phyloP scores from a whole-genome alignment of 2,888 invertebrate species.

The Mesoligia furuncula region DNA sequence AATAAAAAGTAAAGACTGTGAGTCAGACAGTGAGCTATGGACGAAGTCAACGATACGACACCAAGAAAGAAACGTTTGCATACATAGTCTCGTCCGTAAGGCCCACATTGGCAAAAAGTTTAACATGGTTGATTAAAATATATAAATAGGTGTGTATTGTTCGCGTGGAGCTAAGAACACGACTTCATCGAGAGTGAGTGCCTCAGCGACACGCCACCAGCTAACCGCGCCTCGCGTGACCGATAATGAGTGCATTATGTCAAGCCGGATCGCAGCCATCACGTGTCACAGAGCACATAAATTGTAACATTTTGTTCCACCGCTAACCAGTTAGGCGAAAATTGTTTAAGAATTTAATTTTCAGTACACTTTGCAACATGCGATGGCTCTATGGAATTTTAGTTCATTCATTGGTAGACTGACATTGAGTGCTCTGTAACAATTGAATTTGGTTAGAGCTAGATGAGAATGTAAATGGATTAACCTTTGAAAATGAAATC shows the following conservation, averaged over 20 bases:
- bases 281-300: slow-evolving; percentile 44
- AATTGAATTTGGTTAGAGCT: slow-evolving; percentile 18
- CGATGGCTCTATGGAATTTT: slow-evolving; percentile 18
- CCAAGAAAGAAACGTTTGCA: not conserved
- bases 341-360: slow-evolving; percentile 37
- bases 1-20: slow-evolving; percentile 27
- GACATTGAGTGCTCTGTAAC: slow-evolving; percentile 6
- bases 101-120: slow-evolving; percentile 24
- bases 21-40: slow-evolving; percentile 36
- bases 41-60: slow-evolving; percentile 28
- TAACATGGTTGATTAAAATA: slow-evolving; percentile 36
- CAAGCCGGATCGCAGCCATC: slow-evolving; percentile 50
- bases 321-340: slow-evolving; percentile 25
- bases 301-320: slow-evolving; percentile 42
- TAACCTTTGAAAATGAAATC: not conserved
- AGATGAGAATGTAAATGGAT: slow-evolving; percentile 2
- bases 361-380: slow-evolving; percentile 26
- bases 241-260: slow-evolving; percentile 62
- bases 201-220: slow-evolving; percentile 24
- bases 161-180: slow-evolving; percentile 38
- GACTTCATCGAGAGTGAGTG: slow-evolving; percentile 32
- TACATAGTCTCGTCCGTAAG: not conserved
- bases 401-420: slow-evolving; percentile 26
- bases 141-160: slow-evolving; percentile 34
- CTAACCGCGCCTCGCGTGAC: slow-evolving; percentile 55